Conservation (phyloP, 2,888 invertebrate species). For the Lasioglossum leucozonium region DNA sequence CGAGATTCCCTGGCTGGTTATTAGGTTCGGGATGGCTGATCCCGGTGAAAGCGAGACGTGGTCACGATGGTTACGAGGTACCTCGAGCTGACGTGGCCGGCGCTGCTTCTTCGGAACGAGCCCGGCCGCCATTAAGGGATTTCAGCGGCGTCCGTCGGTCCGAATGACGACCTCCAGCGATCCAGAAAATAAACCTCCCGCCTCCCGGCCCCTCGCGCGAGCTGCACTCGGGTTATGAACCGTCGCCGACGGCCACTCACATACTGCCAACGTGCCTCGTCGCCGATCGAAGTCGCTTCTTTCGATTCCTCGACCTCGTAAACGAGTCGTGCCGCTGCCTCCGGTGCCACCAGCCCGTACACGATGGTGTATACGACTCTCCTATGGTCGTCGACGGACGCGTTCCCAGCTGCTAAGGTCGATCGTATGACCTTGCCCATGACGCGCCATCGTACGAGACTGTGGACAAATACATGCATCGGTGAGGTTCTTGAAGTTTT, state of each 20-base stretch:
- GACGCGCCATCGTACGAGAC: not conserved
- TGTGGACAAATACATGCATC: not conserved
- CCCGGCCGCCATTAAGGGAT: conserved; percentile 75
- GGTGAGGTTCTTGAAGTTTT: not conserved
- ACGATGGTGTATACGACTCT: not conserved
- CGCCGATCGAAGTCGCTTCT: conserved; percentile 46
- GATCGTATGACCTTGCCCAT: conserved; percentile 37
- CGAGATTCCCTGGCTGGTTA: not conserved
- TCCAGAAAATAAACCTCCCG: conserved; percentile 78
- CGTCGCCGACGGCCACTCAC: conserved; percentile 45
- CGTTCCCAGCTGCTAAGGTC: conserved; percentile 28
- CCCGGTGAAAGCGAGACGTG: conserved; percentile 20
- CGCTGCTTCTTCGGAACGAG: conserved; percentile 71
- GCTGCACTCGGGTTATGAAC: conserved; percentile 68
- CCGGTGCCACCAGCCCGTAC: not conserved
- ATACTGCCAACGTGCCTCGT: conserved; percentile 31
- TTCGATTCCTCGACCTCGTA: conserved; percentile 44
- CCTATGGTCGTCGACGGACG: not conserved
- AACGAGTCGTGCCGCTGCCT: conserved; percentile 35
- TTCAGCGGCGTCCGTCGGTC: conserved; percentile 77
- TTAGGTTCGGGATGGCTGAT: conserved; percentile 14
- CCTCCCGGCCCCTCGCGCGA: conserved; percentile 38
- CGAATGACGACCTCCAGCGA: conserved; percentile 79
- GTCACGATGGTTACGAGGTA: conserved; percentile 58
- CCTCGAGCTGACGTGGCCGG: conserved; percentile 63